Evolutionary conservation across 2,888 invertebrate genomes (phyloP), one percentile per base, ranked within the genome.

Genomic region (Drosophila villosipedis): DNA sequence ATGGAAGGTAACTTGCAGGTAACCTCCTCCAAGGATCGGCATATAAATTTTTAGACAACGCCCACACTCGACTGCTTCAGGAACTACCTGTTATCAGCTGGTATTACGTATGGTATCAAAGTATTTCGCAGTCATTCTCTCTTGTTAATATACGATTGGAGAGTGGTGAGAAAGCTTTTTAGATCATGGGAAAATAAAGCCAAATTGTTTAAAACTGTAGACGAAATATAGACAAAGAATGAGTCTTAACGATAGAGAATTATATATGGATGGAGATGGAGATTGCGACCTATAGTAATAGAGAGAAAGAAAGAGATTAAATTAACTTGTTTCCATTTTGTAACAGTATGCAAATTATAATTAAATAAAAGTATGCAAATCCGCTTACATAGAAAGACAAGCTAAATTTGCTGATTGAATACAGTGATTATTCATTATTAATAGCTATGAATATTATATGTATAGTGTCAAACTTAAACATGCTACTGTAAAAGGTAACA

Each of bases 311-410:
- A n/a, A n/a, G n/a, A n/a, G n/a, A 60, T 61, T 54, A 31, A 52
- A 55, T 58, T 37, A 43, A 68, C 30, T 41, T 62, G 43, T 61
- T 55, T 54, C 49, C 52, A 63, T 25, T 69, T 37, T 25, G 12
- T 43, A 75, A 59, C 41, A 12, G 53, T 7, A 57, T 79, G 22
- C 54, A 61, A 74, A 66, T 80, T 50, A 67, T 58, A 63, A 31
- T 35, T 57, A 14, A 39, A 19, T 28, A 57, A 1, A 28, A 70
- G 14, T 74, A 61, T 73, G 76, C 62, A 73, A 68, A 68, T 76
- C 49, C 10, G 53, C 14, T 14, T 14, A 14, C 14, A 22, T 7
- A 1, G 1, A 22, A 14, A 14, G 7, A 14, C 43, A 22, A n/a
- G n/a, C 3, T 12, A 12, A 0, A 6, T 12, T 6, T n/a, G 3